phyloP scores from a whole-genome alignment of 2,888 invertebrate genomes.

The Phengaris alcon region DNA sequence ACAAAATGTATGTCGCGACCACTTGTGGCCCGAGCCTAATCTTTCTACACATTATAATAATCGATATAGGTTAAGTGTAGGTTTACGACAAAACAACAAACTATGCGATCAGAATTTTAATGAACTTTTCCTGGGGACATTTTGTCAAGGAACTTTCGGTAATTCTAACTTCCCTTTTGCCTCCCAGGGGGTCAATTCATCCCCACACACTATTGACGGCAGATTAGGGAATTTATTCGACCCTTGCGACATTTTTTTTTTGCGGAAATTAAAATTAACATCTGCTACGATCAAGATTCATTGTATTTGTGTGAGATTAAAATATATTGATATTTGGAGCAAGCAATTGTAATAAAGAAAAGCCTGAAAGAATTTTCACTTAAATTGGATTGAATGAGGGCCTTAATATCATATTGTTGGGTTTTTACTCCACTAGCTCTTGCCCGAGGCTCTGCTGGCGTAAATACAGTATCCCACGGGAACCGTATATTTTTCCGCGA shows the following conservation, averaged over 20 bases:
- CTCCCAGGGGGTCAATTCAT: background rate
- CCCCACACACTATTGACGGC: background rate
- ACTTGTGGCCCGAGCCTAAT: background rate
- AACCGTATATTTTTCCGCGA: too few relatives aligned
- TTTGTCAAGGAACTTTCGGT: background rate
- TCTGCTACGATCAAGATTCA: background rate
- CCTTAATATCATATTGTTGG: background rate
- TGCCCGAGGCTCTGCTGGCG: too few relatives aligned
- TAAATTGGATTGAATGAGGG: background rate
- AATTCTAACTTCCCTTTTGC: background rate
- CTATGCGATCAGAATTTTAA: conserved; percentile 15
- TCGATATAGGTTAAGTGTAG: conserved; percentile 11
- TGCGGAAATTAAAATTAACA: conserved; percentile 9
- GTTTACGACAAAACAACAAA: conserved; percentile 4
- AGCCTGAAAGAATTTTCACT: too few relatives aligned
- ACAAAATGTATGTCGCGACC: background rate
- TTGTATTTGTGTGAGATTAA: background rate
- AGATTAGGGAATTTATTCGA: background rate
- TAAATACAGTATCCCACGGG: too few relatives aligned
- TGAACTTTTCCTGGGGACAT: background rate
- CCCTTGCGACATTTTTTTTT: background rate
- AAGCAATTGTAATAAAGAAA: background rate
- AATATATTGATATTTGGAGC: background rate
- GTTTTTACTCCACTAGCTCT: too few relatives aligned
- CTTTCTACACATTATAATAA: background rate